Percentiles rank a stretch among this genome's conserved stretches.
phyloP scores from a whole-genome alignment of 2,888 invertebrate genomes.

The Caenorhabditis sp. region DNA sequence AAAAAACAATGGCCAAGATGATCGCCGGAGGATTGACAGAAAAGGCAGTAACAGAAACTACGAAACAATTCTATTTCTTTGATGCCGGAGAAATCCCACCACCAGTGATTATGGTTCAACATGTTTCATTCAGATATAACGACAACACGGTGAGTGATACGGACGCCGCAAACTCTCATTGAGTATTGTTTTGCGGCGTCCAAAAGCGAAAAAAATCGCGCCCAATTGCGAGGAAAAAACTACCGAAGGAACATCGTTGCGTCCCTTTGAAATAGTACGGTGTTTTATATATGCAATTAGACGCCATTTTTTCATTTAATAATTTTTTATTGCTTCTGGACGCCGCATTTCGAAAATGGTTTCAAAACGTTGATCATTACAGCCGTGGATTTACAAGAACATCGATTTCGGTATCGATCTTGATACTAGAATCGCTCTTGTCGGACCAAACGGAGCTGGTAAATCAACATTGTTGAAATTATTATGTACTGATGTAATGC shows the following conservation, averaged over 20 bases:
- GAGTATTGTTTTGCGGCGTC: too few relatives aligned
- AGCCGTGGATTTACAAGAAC: conserved; percentile 92
- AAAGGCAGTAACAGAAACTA: conserved; percentile 86
- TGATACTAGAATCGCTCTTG: conserved; percentile 90
- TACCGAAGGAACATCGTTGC: too few relatives aligned
- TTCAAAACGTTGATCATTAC: conserved; percentile 48
- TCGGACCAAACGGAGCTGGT: conserved; percentile 97
- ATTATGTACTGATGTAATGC: conserved; percentile 91
- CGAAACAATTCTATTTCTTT: conserved; percentile 92
- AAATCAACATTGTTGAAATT: conserved; percentile 96
- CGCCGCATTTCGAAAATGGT: too few relatives aligned
- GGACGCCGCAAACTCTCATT: too few relatives aligned
- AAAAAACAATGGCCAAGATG: conserved; percentile 99
- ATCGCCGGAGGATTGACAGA: conserved; percentile 96
- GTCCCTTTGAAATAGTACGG: too few relatives aligned
- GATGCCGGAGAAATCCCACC: conserved; percentile 94
- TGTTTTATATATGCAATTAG: too few relatives aligned
- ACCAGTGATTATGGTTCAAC: conserved; percentile 99
- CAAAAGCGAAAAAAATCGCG: too few relatives aligned
- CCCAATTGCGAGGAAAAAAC: too few relatives aligned
- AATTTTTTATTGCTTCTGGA: too few relatives aligned
- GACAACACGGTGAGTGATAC: conserved; percentile 57
- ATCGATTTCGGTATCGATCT: conserved; percentile 98
- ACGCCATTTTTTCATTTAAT: too few relatives aligned
- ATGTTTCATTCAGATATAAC: conserved; percentile 92